phyloP scores from a whole-genome alignment of 2,888 invertebrate genomes.

The Chrysodeixis includens region DNA sequence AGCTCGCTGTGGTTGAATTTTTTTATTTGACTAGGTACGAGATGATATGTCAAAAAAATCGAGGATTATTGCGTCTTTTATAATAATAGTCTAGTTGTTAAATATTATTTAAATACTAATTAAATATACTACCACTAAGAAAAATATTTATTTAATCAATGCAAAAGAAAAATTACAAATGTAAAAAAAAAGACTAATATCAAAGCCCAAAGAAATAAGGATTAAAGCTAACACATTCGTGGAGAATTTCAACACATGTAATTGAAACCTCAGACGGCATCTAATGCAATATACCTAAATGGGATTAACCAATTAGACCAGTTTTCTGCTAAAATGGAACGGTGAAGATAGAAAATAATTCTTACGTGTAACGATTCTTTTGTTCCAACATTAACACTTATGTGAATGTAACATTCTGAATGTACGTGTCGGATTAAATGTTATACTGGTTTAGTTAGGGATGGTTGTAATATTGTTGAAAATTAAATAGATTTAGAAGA shows the following conservation, averaged over 20 bases:
- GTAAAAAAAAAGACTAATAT: neutral
- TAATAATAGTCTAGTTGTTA: too few species aligned
- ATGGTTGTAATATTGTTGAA: neutral
- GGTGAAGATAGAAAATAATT: constrained; percentile 16
- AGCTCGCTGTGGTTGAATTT: too few species aligned
- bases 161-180: too few species aligned
- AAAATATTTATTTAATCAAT: too few species aligned
- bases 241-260: constrained; percentile 31
- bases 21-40: too few species aligned
- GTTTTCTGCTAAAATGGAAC: constrained; percentile 40
- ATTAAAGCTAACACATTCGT: constrained; percentile 19
- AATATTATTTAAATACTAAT: too few species aligned
- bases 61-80: too few species aligned
- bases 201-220: constrained; percentile 14
- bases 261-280: constrained; percentile 52
- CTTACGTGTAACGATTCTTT: constrained; percentile 14
- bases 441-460: neutral
- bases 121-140: too few species aligned
- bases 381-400: neutral
- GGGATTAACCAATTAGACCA: constrained; percentile 54
- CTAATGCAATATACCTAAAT: constrained; percentile 47
- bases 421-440: neutral
- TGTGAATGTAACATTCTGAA: neutral
- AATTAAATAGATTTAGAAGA: too few species aligned
- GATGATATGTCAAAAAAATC: too few species aligned